A percentile compares a stretch with the other conserved stretches of the same genome.
phyloP scores from a whole-genome alignment of 2,888 invertebrate species.

The Coleophora deauratella region DNA sequence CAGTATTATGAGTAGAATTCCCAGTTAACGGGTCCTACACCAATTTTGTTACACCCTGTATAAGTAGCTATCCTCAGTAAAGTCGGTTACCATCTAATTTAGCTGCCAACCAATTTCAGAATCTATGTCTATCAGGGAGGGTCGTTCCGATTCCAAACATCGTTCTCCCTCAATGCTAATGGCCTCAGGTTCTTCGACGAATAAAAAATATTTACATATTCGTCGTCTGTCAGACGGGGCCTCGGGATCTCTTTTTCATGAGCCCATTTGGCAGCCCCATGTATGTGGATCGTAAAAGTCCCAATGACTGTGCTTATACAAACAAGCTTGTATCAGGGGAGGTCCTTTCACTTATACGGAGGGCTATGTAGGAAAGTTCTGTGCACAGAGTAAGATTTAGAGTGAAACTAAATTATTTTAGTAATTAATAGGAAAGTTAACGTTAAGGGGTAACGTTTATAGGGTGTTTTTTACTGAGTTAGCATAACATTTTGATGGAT shows the following conservation, averaged over 20 bases:
- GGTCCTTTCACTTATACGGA: not conserved
- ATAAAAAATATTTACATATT: slow-evolving; percentile 46
- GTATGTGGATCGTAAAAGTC: slow-evolving; percentile 37
- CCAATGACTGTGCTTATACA: slow-evolving; percentile 37
- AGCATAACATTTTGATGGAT: too few species aligned
- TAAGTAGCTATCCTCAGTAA: too few species aligned
- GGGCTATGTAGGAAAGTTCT: slow-evolving; percentile 1
- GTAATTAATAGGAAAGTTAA: too few species aligned
- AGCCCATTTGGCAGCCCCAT: slow-evolving; percentile 50
- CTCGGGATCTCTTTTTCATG: slow-evolving; percentile 46
- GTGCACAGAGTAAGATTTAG: slow-evolving; percentile 6
- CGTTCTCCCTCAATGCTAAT: slow-evolving; percentile 20
- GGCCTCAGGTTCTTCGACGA: slow-evolving; percentile 21
- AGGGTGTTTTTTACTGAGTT: too few species aligned
- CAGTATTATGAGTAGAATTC: too few species aligned
- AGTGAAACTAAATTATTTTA: not conserved
- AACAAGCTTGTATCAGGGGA: slow-evolving; percentile 25
- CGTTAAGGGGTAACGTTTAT: too few species aligned
- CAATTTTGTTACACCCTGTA: too few species aligned
- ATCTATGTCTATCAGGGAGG: not conserved
- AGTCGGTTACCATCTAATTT: too few species aligned
- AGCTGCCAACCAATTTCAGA: not conserved
- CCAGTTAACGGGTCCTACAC: too few species aligned
- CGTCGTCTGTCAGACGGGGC: slow-evolving; percentile 26
- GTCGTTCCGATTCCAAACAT: slow-evolving; percentile 2